Evolutionary conservation across 2,888 invertebrate species (phyloP), one percentile per base, ranked within the genome.

Genomic region (Drosophila villosipedis): DNA sequence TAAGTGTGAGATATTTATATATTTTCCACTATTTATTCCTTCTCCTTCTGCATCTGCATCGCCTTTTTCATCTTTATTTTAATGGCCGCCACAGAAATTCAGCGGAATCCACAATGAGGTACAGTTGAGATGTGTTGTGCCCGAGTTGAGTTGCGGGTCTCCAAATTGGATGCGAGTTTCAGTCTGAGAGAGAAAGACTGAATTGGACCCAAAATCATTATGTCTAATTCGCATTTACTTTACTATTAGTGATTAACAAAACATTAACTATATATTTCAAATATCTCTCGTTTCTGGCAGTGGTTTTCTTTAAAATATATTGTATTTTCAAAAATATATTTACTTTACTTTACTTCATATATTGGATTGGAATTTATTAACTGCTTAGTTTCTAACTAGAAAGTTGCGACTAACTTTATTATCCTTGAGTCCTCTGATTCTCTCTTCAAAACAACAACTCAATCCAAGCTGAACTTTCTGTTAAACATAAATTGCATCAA

Each of bases 1-100:
- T 81, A 73, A 80, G 67, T 80, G 80, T 54, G 63, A 72, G 80
- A 76, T 84, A 85, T 85, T 73, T 85, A 68, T 88, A 73, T 66
- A 81, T 67, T 71, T 71, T 75, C 39, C 72, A 67, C 68, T 64
- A 69, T 43, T 54, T 66, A 58, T 63, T 54, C 35, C 39, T 49
- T 25, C 39, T 54, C 35, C 39, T 49, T 25, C 39, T 49, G 12
- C 25, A 55, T 35, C 54, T 25, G 19, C 54, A 3, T 41, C n/a
- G 39, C 28, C n/a, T 22, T 61, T 28, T 47, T 47, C 47, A 25
- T 47, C 9, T 9, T 47, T 9, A 16, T 9, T 47, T 47, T 47
- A 25, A 47, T 47, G 47, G 47, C 16, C 50, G 73, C 60, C 63
- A 64, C 73, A 57, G 31, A 39, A 47, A 67, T 58, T 60, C 70